A percentile compares a stretch with the other conserved stretches of the same genome.
phyloP scores from a whole-genome alignment of 2,888 invertebrate genomes.

The Autographa pulchrina region DNA sequence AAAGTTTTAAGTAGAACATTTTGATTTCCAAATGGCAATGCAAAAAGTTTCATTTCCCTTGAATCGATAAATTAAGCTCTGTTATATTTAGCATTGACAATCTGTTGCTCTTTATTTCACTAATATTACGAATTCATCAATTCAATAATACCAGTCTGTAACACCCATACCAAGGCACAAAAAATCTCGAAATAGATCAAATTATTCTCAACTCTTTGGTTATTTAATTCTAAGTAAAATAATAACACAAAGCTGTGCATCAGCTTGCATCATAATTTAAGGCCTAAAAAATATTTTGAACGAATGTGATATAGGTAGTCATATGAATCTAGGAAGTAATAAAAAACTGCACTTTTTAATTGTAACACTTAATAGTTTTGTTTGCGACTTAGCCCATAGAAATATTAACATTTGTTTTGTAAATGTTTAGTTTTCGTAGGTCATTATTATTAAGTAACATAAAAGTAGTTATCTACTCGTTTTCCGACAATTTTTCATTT shows the following conservation, averaged over 20 bases:
- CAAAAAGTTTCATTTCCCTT: no score
- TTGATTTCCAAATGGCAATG: no score
- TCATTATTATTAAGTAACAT: background rate
- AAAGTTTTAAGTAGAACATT: no score
- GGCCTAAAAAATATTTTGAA: slow-evolving; percentile 1
- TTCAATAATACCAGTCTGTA: background rate
- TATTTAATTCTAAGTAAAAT: background rate
- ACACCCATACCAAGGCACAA: background rate
- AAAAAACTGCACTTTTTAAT: background rate
- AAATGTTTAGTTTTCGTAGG: background rate
- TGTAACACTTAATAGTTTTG: background rate
- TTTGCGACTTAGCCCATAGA: background rate
- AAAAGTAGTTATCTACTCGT: background rate
- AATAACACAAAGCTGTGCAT: background rate
- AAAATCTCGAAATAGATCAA: background rate
- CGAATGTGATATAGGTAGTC: background rate
- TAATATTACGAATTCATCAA: background rate
- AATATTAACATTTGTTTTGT: background rate
- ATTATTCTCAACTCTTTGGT: background rate
- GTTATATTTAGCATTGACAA: no score
- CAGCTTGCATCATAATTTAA: background rate
- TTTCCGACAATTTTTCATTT: background rate
- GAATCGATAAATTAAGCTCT: no score
- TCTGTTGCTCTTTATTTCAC: no score
- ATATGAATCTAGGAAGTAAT: background rate